phyloP scores from a whole-genome alignment of 2,113 vertebrate genomes.

The Triplophysa tibetana region DNA sequence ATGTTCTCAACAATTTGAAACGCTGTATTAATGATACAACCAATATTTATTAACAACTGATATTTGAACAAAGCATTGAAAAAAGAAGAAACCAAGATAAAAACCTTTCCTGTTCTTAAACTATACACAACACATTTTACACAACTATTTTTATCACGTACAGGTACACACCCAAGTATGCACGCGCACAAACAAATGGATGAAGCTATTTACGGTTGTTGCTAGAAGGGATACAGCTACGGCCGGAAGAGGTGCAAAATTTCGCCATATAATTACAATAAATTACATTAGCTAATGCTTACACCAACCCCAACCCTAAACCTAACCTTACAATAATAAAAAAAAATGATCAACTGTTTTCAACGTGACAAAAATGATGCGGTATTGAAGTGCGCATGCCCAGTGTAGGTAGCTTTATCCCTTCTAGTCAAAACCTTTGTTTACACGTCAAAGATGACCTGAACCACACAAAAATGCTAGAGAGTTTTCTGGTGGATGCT shows the following conservation, averaged over 20 bases:
- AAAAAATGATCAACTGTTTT: too few relatives aligned
- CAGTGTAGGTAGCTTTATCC: too few relatives aligned
- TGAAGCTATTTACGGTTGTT: not conserved
- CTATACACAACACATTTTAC: constrained; percentile 9
- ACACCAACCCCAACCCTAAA: too few relatives aligned
- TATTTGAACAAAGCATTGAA: not conserved
- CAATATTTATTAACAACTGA: not conserved
- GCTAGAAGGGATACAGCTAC: too few relatives aligned
- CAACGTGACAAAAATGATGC: too few relatives aligned
- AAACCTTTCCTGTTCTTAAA: constrained; percentile 30
- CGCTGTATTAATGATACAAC: constrained; percentile 12
- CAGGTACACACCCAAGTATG: constrained; percentile 6
- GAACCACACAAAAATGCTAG: not conserved
- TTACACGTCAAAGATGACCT: not conserved
- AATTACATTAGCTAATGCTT: too few relatives aligned
- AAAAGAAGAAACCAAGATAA: constrained; percentile 13
- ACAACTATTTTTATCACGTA: not conserved
- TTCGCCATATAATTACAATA: too few relatives aligned
- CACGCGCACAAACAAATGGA: not conserved
- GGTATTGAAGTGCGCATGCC: too few relatives aligned
- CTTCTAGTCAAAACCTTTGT: not conserved
- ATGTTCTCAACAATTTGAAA: not conserved
- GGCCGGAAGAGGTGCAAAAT: too few relatives aligned
- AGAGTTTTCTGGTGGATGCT: not conserved
- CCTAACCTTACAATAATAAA: too few relatives aligned